Conservation (phyloP, 1,140 invertebrate genomes). For the Bradynema listronoti region DNA sequence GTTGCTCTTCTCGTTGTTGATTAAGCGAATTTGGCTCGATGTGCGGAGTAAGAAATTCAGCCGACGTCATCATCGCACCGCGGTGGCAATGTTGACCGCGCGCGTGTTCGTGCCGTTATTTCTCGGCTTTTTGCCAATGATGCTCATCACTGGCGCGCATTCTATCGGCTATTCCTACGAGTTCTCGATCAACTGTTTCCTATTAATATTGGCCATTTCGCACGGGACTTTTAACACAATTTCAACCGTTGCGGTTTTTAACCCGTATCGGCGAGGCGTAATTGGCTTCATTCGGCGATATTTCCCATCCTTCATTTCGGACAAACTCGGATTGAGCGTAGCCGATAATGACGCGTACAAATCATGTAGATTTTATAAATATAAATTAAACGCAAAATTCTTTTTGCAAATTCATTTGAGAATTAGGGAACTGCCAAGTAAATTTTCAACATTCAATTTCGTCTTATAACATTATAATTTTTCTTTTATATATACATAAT, state of each 20-base stretch:
- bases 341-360: no score
- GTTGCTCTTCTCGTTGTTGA: conserved; percentile 5
- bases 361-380: no score
- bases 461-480: no score
- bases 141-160: conserved; percentile 13
- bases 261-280: conserved; percentile 10
- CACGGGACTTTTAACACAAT: conserved; percentile 8
- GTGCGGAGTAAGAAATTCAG: not conserved
- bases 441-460: no score
- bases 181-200: conserved; percentile 8
- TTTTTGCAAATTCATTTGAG: no score
- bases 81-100: conserved; percentile 7
- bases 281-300: not conserved
- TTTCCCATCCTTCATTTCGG: not conserved
- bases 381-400: no score
- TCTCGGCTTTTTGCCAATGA: conserved; percentile 16
- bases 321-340: conserved; percentile 9
- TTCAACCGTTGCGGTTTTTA: conserved; percentile 2
- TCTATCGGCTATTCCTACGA: not conserved
- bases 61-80: not conserved
- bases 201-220: conserved; percentile 1
- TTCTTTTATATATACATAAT: no score
- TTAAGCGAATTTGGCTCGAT: conserved; percentile 12
- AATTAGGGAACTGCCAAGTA: no score
- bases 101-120: not conserved